These are phyloP conservation scores for Channallabes apus DNA, from an alignment of 2,797 vertebrate genomes.

Conservation along the genomic window DNA sequence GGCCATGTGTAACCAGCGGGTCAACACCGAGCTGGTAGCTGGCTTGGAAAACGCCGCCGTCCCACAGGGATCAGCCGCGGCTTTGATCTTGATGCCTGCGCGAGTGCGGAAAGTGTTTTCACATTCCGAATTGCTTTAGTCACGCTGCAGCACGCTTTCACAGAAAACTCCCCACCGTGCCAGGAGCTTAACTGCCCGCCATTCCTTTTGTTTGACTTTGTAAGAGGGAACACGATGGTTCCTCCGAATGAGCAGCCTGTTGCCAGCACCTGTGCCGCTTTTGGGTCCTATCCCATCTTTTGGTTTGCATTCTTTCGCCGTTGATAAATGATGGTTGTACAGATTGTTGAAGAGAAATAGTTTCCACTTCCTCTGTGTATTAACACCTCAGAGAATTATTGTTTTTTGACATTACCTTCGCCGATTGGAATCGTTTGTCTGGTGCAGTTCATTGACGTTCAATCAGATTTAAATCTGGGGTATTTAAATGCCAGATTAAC, in stretches of 20 bases:
- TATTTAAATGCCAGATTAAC: too few relatives aligned
- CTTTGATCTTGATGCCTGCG: background rate
- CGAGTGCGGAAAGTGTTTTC: background rate
- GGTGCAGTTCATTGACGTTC: too few relatives aligned
- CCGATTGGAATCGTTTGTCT: too few relatives aligned
- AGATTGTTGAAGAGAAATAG: too few relatives aligned
- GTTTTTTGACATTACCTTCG: background rate
- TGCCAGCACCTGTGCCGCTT: background rate
- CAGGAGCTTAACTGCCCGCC: conserved; percentile 46
- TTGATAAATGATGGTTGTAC: background rate
- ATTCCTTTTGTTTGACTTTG: conserved; percentile 51
- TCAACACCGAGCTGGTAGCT: background rate
- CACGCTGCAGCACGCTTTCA: conserved; percentile 45
- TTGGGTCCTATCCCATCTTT: background rate
- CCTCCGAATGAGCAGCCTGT: conserved; percentile 5
- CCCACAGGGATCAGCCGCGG: background rate
- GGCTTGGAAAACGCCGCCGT: background rate
- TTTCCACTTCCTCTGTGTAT: too few relatives aligned
- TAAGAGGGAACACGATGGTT: conserved; percentile 27
- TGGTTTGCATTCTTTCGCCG: background rate
- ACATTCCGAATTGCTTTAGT: conserved; percentile 31
- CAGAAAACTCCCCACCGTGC: conserved; percentile 29
- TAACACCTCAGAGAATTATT: background rate
- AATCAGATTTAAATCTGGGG: too few relatives aligned
- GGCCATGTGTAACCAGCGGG: background rate